Evolutionary conservation across 2,888 invertebrate genomes (phyloP).

Genomic region (Spilosoma lubricipeda): DNA sequence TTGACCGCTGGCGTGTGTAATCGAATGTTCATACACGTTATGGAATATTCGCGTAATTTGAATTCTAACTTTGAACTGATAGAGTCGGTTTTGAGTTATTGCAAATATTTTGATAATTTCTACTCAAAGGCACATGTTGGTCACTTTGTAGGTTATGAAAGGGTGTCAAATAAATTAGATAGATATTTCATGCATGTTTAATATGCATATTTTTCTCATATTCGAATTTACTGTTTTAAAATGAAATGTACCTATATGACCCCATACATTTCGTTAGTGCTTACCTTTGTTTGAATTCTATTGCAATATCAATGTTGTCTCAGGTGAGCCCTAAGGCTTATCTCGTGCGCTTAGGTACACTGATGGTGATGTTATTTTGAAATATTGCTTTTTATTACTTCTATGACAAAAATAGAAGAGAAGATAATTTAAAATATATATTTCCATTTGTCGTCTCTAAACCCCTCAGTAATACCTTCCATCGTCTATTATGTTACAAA

Average conservation of each 20-base stretch:
- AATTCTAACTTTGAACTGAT: not conserved
- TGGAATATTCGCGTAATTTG: slow-evolving; percentile 21
- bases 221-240: not conserved
- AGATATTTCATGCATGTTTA: not conserved
- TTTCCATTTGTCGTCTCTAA: too few relatives aligned
- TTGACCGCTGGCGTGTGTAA: slow-evolving; percentile 81
- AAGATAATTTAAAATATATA: too few relatives aligned
- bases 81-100: slow-evolving; percentile 39
- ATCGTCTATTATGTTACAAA: too few relatives aligned
- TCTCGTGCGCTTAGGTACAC: too few relatives aligned
- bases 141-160: slow-evolving; percentile 46
- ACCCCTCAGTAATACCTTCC: too few relatives aligned
- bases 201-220: not conserved
- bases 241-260: not conserved
- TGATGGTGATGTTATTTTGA: too few relatives aligned
- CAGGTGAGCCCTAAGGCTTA: too few relatives aligned
- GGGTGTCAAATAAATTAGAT: slow-evolving; percentile 56
- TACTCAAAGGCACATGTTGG: slow-evolving; percentile 30
- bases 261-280: not conserved
- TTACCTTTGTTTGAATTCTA: not conserved
- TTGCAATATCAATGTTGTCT: not conserved
- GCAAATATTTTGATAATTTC: slow-evolving; percentile 14
- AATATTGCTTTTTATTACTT: too few relatives aligned
- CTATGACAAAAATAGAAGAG: too few relatives aligned
- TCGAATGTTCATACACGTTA: slow-evolving; percentile 79